phyloP scores from a whole-genome alignment of 2,888 invertebrate species.

The Protodeltote pygarga region DNA sequence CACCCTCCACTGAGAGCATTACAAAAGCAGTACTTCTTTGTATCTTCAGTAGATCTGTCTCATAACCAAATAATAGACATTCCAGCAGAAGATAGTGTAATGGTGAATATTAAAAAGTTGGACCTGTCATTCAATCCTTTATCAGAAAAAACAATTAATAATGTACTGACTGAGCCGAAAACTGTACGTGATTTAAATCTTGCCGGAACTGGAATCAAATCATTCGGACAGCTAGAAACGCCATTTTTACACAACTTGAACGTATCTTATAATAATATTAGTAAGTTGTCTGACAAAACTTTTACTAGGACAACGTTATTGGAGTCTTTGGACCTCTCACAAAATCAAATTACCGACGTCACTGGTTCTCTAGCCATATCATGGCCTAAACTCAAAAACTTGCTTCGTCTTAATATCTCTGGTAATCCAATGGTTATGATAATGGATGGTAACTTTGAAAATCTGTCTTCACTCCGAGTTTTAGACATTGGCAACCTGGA shows the following conservation, averaged over 20 bases:
- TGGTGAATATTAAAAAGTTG: conserved; percentile 95
- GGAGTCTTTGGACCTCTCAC: conserved; percentile 92
- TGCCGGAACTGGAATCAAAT: conserved; percentile 92
- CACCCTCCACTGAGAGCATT: conserved; percentile 93
- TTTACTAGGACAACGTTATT: conserved; percentile 93
- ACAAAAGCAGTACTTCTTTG: conserved; percentile 94
- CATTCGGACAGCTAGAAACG: conserved; percentile 91
- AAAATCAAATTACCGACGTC: conserved; percentile 89
- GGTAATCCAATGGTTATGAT: conserved; percentile 93
- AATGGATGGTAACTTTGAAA: conserved; percentile 92
- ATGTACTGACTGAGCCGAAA: conserved; percentile 95
- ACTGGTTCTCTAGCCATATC: conserved; percentile 88
- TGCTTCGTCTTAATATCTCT: conserved; percentile 93
- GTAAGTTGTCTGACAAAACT: conserved; percentile 88
- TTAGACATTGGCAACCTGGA: conserved; percentile 90
- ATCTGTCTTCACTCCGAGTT: conserved; percentile 88
- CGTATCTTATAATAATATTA: conserved; percentile 92
- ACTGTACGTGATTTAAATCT: conserved; percentile 93
- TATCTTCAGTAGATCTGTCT: conserved; percentile 92
- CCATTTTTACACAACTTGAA: conserved; percentile 94
- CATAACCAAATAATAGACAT: conserved; percentile 92
- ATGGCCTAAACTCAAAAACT: conserved; percentile 90
- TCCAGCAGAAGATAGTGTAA: conserved; percentile 93
- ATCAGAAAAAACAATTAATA: conserved; percentile 90
- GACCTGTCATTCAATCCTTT: conserved; percentile 95